Base-by-base conservation (phyloP, 2,113 vertebrate genomes). In the Cephalopholis sonnerati region DNA sequence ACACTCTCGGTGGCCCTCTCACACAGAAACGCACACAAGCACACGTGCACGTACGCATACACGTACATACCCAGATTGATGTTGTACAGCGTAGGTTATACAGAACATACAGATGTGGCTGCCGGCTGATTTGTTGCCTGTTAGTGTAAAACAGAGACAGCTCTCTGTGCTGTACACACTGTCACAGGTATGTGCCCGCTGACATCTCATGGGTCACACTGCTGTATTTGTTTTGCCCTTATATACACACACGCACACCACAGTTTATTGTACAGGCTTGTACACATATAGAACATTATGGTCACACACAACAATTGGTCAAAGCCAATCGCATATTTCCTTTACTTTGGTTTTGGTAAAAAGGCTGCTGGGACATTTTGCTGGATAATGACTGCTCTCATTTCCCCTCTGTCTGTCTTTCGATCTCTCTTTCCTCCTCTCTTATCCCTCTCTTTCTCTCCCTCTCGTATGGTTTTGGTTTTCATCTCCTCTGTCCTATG, bases 111-210 rank as follows among this genome's bases (percentile, higher is more conserved):
- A 75, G 59, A 89, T 81, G 72, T 74, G 86, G 89, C 88, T 90
- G 90, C 85, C 77, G 87, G 91, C 90, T 92, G 91, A 93, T 94
- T 93, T 93, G 93, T 89, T 86, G 84, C 78, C 89, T 93, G 92
- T 91, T 90, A 27, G 57, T 71, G 62, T 79, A 88, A 80, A 87
- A 80, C 76, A 67, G 70, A 73, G 82, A 86, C 84, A 66, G 82
- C 58, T 74, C 74, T 78, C 62, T 79, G n/a, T 71, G 20, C 46
- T 29, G 22, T 15, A 36, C 62, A 39, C 41, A 74, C 74, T 65
- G 44, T 70, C 53, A 53, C 79, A 55, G 25, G 12, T 67, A 9
- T 69, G 62, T 57, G 44, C 29, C 55, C 36, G 22, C 20, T 72
- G 39, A 69, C 72, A 72, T 62, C 57, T 54, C 81, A 11, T 12